phyloP scores from a whole-genome alignment of 2,113 vertebrate genomes.

The Proterorhinus semilunaris region DNA sequence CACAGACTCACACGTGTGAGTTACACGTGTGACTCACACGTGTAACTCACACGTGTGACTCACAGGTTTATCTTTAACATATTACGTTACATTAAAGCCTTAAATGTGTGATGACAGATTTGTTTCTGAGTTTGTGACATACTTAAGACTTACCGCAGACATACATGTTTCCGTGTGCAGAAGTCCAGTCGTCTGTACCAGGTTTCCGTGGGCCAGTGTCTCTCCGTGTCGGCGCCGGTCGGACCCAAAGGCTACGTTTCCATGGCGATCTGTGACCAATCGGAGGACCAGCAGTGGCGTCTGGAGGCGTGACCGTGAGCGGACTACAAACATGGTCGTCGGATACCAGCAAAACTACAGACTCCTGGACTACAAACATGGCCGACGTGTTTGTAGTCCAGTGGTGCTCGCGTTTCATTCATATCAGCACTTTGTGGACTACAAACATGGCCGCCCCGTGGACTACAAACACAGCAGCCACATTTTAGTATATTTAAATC shows the following conservation, averaged over 20 bases:
- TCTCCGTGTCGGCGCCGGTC: slow-evolving; percentile 75
- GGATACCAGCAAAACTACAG: too few species aligned
- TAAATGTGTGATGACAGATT: too few species aligned
- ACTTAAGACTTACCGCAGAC: too few species aligned
- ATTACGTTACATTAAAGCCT: too few species aligned
- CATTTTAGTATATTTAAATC: neutral
- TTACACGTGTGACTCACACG: too few species aligned
- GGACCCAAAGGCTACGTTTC: slow-evolving; percentile 84
- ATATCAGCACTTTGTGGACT: neutral
- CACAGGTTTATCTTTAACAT: too few species aligned
- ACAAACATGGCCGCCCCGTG: neutral
- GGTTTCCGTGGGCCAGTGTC: slow-evolving; percentile 93
- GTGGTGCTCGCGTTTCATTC: neutral
- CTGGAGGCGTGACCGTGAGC: slow-evolving; percentile 68
- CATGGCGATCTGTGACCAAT: slow-evolving; percentile 92
- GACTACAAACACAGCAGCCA: neutral
- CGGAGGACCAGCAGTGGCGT: slow-evolving; percentile 86
- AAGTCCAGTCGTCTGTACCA: slow-evolving; percentile 91
- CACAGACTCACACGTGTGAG: too few species aligned
- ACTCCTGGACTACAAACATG: neutral
- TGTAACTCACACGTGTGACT: too few species aligned
- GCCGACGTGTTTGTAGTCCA: neutral
- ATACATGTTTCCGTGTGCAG: slow-evolving; percentile 69
- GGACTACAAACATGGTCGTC: neutral
- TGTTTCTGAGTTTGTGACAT: too few species aligned